phyloP scores from a whole-genome alignment of 2,113 vertebrate species.

The Ictalurus punctatus region DNA sequence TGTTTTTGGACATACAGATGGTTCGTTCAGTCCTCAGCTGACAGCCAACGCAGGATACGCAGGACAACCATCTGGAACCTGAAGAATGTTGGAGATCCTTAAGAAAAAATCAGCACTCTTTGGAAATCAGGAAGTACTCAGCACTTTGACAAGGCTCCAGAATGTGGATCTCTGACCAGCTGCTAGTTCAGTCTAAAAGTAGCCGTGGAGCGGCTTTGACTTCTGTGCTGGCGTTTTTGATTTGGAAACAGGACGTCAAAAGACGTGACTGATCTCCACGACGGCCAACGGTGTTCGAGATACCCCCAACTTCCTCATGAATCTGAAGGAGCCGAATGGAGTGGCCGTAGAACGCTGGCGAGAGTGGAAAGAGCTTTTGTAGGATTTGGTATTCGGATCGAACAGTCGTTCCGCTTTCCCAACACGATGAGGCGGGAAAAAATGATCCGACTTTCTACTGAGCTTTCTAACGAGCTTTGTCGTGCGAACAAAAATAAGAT shows the following conservation, averaged over 20 bases:
- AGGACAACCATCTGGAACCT: conserved; percentile 1
- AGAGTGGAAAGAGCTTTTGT: neutral
- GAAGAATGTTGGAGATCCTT: neutral
- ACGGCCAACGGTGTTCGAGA: neutral
- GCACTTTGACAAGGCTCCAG: neutral
- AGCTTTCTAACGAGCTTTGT: neutral
- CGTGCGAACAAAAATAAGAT: neutral
- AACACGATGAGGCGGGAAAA: neutral
- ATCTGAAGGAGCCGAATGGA: neutral
- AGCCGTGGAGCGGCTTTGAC: neutral
- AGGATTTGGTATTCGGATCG: neutral
- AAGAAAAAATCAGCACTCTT: neutral
- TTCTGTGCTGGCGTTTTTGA: neutral
- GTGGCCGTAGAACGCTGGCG: neutral
- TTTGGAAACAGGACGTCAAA: neutral
- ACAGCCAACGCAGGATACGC: neutral
- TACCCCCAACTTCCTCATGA: neutral
- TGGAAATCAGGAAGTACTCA: neutral
- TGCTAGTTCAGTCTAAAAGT: neutral
- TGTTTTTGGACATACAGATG: conserved; percentile 5
- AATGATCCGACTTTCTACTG: neutral
- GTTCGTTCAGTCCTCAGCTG: neutral
- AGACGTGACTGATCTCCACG: neutral
- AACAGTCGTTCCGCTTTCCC: neutral
- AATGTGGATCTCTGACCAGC: neutral